Evolutionary conservation across 2,888 invertebrate genomes (phyloP).

Genomic region (Pteria penguin): DNA sequence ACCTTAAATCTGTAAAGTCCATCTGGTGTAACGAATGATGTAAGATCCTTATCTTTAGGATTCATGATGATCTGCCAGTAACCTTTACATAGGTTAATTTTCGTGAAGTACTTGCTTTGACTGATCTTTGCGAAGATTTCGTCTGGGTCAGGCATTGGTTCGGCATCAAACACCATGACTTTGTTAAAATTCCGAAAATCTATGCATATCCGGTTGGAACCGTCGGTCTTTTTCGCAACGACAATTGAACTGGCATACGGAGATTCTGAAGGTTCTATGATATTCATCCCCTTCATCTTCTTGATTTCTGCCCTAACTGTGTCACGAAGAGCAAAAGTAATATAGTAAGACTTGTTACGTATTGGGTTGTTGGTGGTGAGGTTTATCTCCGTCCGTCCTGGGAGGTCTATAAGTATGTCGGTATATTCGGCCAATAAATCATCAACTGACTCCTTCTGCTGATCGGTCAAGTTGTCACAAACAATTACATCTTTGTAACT

Average conservation of each 20-base stretch:
- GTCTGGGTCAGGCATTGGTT: slow-evolving; percentile 50
- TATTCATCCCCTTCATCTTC: background rate
- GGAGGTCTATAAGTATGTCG: slow-evolving; percentile 2
- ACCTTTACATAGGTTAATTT: slow-evolving; percentile 45
- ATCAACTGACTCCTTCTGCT: background rate
- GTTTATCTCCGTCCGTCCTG: background rate
- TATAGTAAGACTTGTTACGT: slow-evolving; percentile 1
- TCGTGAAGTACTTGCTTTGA: slow-evolving; percentile 35
- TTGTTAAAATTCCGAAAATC: slow-evolving; percentile 51
- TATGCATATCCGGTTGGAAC: slow-evolving; percentile 40
- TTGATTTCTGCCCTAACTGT: background rate
- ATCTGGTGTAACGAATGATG: slow-evolving; percentile 38
- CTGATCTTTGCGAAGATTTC: slow-evolving; percentile 34
- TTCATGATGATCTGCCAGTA: slow-evolving; percentile 51
- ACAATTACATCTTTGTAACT: background rate
- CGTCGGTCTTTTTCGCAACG: slow-evolving; percentile 49
- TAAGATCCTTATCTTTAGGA: slow-evolving; percentile 8
- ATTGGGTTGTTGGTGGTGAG: slow-evolving; percentile 1
- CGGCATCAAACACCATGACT: slow-evolving; percentile 49
- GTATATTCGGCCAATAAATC: background rate
- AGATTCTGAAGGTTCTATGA: slow-evolving; percentile 46
- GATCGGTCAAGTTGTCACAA: background rate
- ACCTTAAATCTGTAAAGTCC: slow-evolving; percentile 17
- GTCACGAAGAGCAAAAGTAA: slow-evolving; percentile 1
- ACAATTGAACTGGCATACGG: slow-evolving; percentile 47